phyloP scores from a whole-genome alignment of 1,140 invertebrate species.

The Eueides isabella region DNA sequence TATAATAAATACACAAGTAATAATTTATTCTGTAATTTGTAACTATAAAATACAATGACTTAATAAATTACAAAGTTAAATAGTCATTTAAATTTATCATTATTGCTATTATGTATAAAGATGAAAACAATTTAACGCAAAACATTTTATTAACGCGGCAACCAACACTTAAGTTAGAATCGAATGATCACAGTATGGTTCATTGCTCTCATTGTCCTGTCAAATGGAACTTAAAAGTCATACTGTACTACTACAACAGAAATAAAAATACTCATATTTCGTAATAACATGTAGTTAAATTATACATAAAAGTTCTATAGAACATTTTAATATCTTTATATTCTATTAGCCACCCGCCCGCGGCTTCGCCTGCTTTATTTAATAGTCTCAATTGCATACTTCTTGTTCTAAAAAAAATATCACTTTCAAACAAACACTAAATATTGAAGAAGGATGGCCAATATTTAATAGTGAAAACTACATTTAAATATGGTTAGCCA shows the following conservation, averaged over 20 bases:
- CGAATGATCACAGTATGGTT: slow-evolving; percentile 11
- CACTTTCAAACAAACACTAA: no score
- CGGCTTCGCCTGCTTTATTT: no score
- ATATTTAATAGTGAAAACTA: no score
- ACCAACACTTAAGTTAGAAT: background rate
- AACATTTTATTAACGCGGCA: slow-evolving; percentile 4
- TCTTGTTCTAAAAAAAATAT: no score
- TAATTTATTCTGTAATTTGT: no score
- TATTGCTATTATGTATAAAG: background rate
- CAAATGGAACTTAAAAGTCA: slow-evolving; percentile 2
- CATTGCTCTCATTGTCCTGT: slow-evolving; percentile 13
- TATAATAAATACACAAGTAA: no score
- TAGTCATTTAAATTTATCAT: background rate
- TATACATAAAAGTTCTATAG: background rate
- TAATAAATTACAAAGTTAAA: no score
- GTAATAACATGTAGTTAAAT: background rate
- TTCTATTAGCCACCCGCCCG: no score
- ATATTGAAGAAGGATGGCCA: no score
- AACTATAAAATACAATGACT: no score
- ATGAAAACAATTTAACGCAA: background rate
- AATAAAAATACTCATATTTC: background rate
- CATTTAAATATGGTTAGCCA: no score
- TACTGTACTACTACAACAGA: background rate
- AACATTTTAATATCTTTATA: background rate
- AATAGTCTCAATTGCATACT: no score